Percentiles rank a stretch among this genome's conserved stretches.
Evolutionary conservation across 2,888 invertebrate genomes (phyloP).

Genomic region (Galerucella pusilla): DNA sequence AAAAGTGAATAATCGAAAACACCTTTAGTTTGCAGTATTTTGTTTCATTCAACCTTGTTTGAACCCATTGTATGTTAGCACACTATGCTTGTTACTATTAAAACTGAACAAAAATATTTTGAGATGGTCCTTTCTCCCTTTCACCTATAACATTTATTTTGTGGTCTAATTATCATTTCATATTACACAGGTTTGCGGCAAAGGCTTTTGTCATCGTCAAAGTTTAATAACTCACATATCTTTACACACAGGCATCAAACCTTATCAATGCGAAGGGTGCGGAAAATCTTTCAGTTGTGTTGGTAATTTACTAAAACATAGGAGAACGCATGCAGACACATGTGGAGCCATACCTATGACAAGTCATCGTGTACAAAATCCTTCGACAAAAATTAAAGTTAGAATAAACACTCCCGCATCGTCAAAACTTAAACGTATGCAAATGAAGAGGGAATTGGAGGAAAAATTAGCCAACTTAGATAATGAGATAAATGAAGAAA

Average conservation of each 20-base stretch:
- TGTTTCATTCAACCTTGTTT: no score
- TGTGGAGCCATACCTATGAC: constrained; percentile 63
- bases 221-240: constrained; percentile 67
- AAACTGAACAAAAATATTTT: neutral
- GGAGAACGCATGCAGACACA: constrained; percentile 64
- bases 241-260: constrained; percentile 66
- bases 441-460: constrained; percentile 48
- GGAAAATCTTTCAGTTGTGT: constrained; percentile 65
- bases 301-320: constrained; percentile 67
- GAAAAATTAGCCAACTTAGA: constrained; percentile 46
- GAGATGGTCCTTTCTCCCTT: neutral
- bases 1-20: no score
- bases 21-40: no score
- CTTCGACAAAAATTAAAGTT: constrained; percentile 57
- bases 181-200: constrained; percentile 63
- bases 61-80: neutral
- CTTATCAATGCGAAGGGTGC: constrained; percentile 67
- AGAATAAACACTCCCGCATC: constrained; percentile 57
- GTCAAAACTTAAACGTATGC: constrained; percentile 52
- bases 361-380: constrained; percentile 57
- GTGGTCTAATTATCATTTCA: constrained; percentile 3
- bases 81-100: neutral
- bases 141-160: neutral
- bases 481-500: constrained; percentile 34
- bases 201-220: constrained; percentile 66